Base-by-base conservation (phyloP, 2,797 vertebrate species). In the Pachyuromys duprasi region DNA sequence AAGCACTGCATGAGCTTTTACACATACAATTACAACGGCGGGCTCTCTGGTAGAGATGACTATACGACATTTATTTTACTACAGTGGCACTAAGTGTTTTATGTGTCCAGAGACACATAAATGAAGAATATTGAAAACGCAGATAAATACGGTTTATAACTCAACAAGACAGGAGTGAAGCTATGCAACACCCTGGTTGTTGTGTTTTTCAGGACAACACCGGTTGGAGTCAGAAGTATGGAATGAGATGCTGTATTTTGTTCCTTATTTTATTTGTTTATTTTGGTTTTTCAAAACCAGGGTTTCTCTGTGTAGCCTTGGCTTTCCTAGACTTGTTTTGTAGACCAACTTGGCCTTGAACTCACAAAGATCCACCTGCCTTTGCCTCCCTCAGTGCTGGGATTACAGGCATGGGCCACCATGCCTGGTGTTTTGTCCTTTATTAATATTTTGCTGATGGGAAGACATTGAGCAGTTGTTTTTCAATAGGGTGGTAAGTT, bases 141-240 rank as follows among this genome's bases (percentile, higher is more conserved):
- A 94, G 98, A 98, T 97, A 97, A 98, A 97, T 83, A 95, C 90
- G 94, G 96, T 96, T 96, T 94, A 87, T 96, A 97, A 97, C 95
- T 97, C 93, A 96, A 90, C 90, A 95, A 94, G 95, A 90, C 82
- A 97, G 87, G 83, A 83, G 9, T 67, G 5, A 93, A 84, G 57
- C 90, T 92, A 20, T 63, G 8, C 62, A 55, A 96, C 97, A 95
- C 91, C 70, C 69, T 94, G 42, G 80, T 95, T 36, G 92, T 89
- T 55, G 76, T 74, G 70, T 94, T 92, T 97, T 93, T 67, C 83
- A 81, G 36, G 63, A 72, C 45, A 97, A 94, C 62, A 95, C 89
- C 80, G 75, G 94, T 97, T 97, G 96, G 96, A 93, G 82, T 93
- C 92, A 97, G 89, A 97, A 97, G 76, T 74, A 89, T 91, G 65